Conservation (phyloP, 2,888 invertebrate species). For the Acleris emargana region DNA sequence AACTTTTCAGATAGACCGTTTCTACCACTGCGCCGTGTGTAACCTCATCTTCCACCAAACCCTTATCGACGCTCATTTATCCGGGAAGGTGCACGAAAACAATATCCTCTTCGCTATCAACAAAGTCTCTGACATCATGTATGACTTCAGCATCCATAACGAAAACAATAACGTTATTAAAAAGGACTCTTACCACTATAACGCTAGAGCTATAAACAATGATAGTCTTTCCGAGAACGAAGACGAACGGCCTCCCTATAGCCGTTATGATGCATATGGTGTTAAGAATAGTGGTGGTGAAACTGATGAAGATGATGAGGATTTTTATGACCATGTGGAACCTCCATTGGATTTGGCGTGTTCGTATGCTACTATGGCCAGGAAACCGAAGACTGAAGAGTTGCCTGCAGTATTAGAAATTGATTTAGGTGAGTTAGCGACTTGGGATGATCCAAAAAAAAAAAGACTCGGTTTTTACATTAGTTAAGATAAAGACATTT, state of each 20-base stretch:
- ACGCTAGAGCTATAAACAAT: conserved; percentile 32
- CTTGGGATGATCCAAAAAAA: no score
- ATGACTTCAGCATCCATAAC: conserved; percentile 28
- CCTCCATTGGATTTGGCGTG: conserved; percentile 6
- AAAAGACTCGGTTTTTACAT: no score
- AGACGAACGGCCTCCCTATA: background rate
- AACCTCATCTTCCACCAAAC: conserved; percentile 41
- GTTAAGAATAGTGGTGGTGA: conserved; percentile 16
- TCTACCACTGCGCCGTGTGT: conserved; percentile 54
- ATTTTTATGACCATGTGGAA: conserved; percentile 4
- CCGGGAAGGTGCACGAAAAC: conserved; percentile 43
- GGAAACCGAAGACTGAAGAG: conserved; percentile 34
- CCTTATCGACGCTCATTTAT: conserved; percentile 36
- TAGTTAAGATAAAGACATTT: no score
- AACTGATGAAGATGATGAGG: conserved; percentile 25
- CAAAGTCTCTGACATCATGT: conserved; percentile 41
- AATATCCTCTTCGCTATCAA: conserved; percentile 43
- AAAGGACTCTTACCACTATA: conserved; percentile 39
- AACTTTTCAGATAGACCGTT: conserved; percentile 45
- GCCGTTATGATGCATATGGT: background rate
- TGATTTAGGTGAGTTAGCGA: conserved; percentile 39
- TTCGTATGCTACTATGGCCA: conserved; percentile 52
- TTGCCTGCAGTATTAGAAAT: conserved; percentile 43
- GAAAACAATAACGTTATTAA: conserved; percentile 15
- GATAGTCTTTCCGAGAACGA: conserved; percentile 6